These are phyloP conservation scores for Cherax quadricarinatus DNA, from an alignment of 1,140 invertebrate genomes.

Conservation along the genomic window DNA sequence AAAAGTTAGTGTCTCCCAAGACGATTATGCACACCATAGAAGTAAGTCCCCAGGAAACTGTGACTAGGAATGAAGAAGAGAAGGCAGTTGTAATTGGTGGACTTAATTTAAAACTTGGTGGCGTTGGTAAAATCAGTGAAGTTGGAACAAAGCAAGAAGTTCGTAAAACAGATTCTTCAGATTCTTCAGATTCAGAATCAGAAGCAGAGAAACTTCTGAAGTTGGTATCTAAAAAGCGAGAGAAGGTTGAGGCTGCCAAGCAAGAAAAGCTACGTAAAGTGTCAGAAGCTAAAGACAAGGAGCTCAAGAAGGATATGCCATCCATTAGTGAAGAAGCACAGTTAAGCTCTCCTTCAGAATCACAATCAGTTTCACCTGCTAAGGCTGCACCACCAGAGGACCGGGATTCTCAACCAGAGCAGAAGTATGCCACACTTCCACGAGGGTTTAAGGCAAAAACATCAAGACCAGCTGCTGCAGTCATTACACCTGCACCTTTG, in stretches of 20 bases:
- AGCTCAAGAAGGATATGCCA: conserved; percentile 39
- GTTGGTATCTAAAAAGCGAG: conserved; percentile 68
- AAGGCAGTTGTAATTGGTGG: conserved; percentile 50
- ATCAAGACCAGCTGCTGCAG: conserved; percentile 18
- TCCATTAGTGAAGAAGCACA: conserved; percentile 48
- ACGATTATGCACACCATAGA: conserved; percentile 15
- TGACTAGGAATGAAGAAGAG: conserved; percentile 41
- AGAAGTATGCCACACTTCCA: conserved; percentile 72
- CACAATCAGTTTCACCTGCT: neutral
- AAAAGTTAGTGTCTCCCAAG: conserved; percentile 35
- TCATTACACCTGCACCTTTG: conserved; percentile 1
- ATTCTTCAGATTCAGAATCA: conserved; percentile 73
- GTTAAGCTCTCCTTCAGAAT: conserved; percentile 37
- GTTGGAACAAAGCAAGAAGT: conserved; percentile 50
- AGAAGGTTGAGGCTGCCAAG: conserved; percentile 69
- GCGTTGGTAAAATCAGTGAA: conserved; percentile 51
- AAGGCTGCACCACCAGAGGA: neutral
- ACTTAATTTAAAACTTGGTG: conserved; percentile 52
- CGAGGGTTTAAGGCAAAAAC: conserved; percentile 70
- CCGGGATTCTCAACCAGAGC: conserved; percentile 38
- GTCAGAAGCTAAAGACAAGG: conserved; percentile 49
- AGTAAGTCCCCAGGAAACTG: conserved; percentile 16
- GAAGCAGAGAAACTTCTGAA: conserved; percentile 73
- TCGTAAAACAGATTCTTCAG: conserved; percentile 54
- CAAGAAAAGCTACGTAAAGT: conserved; percentile 72